Percentiles rank a stretch among this genome's conserved stretches.
These are phyloP conservation scores for Galeopsomyia nigrocyanea DNA, from an alignment of 2,888 invertebrate genomes.

Conservation along the genomic window DNA sequence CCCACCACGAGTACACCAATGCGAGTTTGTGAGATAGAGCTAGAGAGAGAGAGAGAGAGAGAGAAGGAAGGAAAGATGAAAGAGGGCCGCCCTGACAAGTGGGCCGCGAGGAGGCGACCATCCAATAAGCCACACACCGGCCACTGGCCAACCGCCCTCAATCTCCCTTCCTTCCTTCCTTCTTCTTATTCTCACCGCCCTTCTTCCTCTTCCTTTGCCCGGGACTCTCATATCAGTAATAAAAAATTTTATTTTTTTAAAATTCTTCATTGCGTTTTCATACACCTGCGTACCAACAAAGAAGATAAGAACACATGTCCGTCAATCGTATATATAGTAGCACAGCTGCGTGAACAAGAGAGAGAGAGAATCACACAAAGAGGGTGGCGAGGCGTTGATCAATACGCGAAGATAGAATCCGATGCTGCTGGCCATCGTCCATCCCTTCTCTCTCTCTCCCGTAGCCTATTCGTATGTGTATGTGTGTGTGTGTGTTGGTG, in stretches of 20 bases:
- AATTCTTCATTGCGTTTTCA: no score
- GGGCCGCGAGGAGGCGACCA: conserved; percentile 58
- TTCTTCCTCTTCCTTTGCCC: conserved; percentile 24
- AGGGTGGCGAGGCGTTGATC: conserved; percentile 69
- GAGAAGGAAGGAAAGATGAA: conserved; percentile 10
- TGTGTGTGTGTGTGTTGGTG: neutral
- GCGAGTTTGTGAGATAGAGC: neutral
- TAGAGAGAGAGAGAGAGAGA: neutral
- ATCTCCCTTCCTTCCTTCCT: conserved; percentile 39
- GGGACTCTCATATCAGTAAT: conserved; percentile 17
- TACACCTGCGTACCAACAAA: no score
- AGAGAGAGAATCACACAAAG: conserved; percentile 38
- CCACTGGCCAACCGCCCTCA: conserved; percentile 50
- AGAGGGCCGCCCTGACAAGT: conserved; percentile 60
- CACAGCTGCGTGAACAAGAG: conserved; percentile 18
- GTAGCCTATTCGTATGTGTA: conserved; percentile 3
- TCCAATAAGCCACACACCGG: conserved; percentile 64
- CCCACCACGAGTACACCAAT: conserved; percentile 1
- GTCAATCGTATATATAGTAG: conserved; percentile 8
- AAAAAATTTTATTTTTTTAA: no score
- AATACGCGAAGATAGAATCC: conserved; percentile 70
- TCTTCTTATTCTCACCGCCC: neutral
- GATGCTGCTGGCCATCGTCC: conserved; percentile 62
- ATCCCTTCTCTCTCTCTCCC: conserved; percentile 43
- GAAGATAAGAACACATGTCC: no score